A percentile compares a stretch with the other conserved stretches of the same genome.
Evolutionary conservation across 2,888 invertebrate genomes (phyloP).

Genomic region (Clivina fossor): DNA sequence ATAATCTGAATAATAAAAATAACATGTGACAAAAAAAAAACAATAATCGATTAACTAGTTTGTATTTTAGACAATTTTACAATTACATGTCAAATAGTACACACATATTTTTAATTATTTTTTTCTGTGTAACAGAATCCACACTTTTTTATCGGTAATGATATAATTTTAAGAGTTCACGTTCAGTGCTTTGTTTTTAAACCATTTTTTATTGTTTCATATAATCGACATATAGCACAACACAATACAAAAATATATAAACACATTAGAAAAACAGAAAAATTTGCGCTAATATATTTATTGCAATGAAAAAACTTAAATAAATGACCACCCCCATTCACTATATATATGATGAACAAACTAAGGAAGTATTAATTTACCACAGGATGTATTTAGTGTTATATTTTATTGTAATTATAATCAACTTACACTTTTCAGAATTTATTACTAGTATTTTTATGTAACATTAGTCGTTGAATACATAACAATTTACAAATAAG

Average conservation of each 20-base stretch:
- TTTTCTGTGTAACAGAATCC: too few relatives aligned
- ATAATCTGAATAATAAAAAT: too few relatives aligned
- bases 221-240: conserved; percentile 13
- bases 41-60: too few relatives aligned
- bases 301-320: conserved; percentile 21
- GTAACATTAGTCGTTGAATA: conserved; percentile 18
- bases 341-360: conserved; percentile 21
- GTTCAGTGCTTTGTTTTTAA: too few relatives aligned
- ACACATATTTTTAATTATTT: too few relatives aligned
- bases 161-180: too few relatives aligned
- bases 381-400: conserved; percentile 26
- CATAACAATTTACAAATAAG: conserved; percentile 17
- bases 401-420: conserved; percentile 24
- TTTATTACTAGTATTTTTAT: conserved; percentile 20
- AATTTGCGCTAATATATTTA: conserved; percentile 8
- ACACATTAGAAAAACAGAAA: too few relatives aligned
- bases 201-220: conserved; percentile 22
- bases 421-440: conserved; percentile 29
- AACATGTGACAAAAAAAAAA: too few relatives aligned
- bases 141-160: too few relatives aligned
- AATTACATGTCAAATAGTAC: too few relatives aligned
- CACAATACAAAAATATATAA: too few relatives aligned
- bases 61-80: too few relatives aligned
- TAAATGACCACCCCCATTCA: conserved; percentile 33
- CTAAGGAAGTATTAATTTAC: conserved; percentile 31